These are phyloP conservation scores for Pseudopodoces humilis DNA, from an alignment of 2,113 vertebrate species.

Conservation along the genomic window DNA sequence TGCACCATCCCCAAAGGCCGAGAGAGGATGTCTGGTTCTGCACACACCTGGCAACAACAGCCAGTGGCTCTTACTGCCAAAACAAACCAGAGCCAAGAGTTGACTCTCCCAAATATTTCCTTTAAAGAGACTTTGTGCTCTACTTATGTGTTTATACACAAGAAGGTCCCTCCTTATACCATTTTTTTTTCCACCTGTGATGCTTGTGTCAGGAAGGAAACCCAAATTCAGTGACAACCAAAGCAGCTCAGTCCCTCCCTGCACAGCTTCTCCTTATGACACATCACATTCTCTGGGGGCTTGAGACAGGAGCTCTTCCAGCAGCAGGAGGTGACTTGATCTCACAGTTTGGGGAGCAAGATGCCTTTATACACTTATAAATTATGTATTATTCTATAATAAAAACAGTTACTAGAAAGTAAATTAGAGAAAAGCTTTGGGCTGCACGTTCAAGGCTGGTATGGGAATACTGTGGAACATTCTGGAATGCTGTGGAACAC, in stretches of 20 bases:
- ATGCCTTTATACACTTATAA: neutral
- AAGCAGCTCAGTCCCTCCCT: neutral
- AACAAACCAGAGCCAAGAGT: neutral
- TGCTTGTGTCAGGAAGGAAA: neutral
- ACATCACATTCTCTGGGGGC: too few relatives aligned
- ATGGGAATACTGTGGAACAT: neutral
- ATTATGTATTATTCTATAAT: neutral
- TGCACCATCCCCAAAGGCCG: neutral
- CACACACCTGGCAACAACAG: neutral
- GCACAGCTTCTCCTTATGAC: neutral
- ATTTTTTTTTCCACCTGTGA: neutral
- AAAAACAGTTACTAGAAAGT: neutral
- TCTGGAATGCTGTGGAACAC: neutral
- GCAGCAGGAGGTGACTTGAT: neutral
- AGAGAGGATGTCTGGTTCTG: neutral
- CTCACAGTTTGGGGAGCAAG: neutral
- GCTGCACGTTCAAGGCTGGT: rapidly evolving
- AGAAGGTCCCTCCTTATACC: neutral
- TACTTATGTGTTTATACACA: rapidly evolving
- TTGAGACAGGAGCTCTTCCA: neutral
- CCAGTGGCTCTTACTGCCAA: neutral
- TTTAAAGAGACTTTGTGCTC: neutral
- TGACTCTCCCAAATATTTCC: neutral
- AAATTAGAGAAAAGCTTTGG: neutral
- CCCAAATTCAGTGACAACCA: neutral